These are phyloP conservation scores for Tinamus guttatus DNA, from an alignment of 2,113 vertebrate genomes.

Conservation along the genomic window DNA sequence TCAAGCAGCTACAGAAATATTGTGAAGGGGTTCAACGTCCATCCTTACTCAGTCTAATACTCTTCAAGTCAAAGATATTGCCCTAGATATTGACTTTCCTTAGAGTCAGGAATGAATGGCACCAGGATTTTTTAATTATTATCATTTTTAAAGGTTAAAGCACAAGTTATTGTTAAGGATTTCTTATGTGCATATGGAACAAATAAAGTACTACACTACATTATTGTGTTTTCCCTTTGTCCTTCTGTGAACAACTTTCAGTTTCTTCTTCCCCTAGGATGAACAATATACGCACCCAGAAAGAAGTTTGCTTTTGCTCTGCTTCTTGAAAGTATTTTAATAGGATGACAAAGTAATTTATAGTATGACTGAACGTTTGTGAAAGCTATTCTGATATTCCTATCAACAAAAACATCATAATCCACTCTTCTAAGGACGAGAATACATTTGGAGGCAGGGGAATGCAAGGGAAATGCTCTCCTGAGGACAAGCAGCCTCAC, in stretches of 20 bases:
- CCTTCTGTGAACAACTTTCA: background rate
- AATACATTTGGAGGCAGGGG: background rate
- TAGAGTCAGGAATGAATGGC: background rate
- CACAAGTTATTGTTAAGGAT: background rate
- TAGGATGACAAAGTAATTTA: background rate
- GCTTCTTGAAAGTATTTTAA: background rate
- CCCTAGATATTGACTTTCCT: background rate
- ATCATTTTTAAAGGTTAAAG: background rate
- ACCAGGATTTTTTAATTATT: background rate
- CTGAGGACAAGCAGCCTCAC: background rate
- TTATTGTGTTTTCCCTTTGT: background rate
- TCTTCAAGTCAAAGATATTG: background rate
- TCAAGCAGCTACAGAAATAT: background rate
- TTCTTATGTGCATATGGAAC: background rate
- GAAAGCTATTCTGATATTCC: background rate
- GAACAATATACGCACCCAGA: background rate
- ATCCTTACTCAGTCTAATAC: background rate
- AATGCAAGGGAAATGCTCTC: conserved; percentile 10
- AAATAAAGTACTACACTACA: background rate
- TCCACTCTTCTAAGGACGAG: background rate
- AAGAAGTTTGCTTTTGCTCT: background rate
- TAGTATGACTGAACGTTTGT: background rate
- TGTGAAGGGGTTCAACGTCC: background rate
- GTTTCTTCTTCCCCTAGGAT: background rate
- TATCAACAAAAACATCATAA: background rate